Percentiles rank a stretch among this genome's conserved stretches.
Conservation (phyloP, 2,797 vertebrate species). For the Benthosema pterotum region DNA sequence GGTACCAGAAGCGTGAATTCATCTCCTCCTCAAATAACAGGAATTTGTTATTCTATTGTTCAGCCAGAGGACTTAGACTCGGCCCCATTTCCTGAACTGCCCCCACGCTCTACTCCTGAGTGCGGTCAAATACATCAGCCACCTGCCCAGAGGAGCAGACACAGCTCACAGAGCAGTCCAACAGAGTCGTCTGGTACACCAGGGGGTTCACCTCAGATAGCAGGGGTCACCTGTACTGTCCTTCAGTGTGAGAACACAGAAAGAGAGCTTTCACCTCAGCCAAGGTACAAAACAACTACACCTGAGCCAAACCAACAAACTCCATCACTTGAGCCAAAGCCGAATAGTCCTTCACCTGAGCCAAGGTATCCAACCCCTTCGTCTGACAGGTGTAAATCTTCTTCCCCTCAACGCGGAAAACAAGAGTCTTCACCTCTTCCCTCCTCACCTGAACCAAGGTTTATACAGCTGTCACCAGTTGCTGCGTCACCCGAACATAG, state of each 20-base stretch:
- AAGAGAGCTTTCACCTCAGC: conserved; percentile 31
- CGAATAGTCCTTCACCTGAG: conserved; percentile 4
- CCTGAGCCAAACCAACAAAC: conserved; percentile 2
- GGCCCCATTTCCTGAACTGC: conserved; percentile 56
- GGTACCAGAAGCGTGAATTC: conserved; percentile 46
- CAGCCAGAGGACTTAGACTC: conserved; percentile 54
- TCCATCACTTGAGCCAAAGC: conserved; percentile 6
- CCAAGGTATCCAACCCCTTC: conserved; percentile 8
- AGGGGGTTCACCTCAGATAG: conserved; percentile 34
- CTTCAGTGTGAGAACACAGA: conserved; percentile 38
- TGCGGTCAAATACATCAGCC: conserved; percentile 34
- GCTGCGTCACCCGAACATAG: neutral
- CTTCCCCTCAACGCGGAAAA: conserved; percentile 3
- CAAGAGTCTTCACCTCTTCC: neutral
- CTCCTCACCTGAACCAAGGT: conserved; percentile 14
- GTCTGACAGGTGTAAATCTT: neutral
- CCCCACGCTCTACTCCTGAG: conserved; percentile 41
- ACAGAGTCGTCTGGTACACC: conserved; percentile 32
- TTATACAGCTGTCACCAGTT: conserved; percentile 3
- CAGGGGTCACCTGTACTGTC: conserved; percentile 31
- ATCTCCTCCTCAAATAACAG: conserved; percentile 69
- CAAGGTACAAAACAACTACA: conserved; percentile 39
- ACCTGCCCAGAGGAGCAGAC: conserved; percentile 39
- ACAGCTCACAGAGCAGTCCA: conserved; percentile 30
- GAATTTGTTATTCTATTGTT: conserved; percentile 65